Conservation (phyloP, 2,797 vertebrate species). For the Pterois miles region DNA sequence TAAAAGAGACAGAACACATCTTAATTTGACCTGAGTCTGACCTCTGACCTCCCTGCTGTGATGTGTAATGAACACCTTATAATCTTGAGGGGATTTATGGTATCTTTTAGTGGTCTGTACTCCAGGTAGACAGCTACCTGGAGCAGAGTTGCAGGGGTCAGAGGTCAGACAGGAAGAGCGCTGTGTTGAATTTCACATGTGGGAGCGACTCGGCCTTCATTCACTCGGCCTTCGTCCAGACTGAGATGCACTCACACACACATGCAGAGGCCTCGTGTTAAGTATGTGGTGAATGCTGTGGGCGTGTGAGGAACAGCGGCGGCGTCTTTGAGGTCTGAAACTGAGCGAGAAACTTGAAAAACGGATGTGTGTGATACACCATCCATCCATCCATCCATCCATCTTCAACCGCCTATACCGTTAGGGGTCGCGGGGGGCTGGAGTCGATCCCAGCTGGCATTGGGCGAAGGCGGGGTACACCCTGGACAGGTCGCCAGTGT, state of each 20-base stretch:
- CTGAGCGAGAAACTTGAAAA: not conserved
- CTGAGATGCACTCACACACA: slow-evolving; percentile 10
- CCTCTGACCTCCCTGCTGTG: not conserved
- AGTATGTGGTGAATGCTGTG: slow-evolving; percentile 44
- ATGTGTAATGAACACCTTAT: not conserved
- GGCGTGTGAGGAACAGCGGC: slow-evolving; percentile 24
- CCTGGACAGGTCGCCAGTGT: too few relatives aligned
- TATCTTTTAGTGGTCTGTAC: not conserved
- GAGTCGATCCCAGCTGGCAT: too few relatives aligned
- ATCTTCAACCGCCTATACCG: too few relatives aligned
- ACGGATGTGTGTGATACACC: not conserved
- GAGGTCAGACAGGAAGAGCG: slow-evolving; percentile 33
- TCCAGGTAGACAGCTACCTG: slow-evolving; percentile 9
- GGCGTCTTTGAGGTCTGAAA: not conserved
- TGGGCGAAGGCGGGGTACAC: too few relatives aligned
- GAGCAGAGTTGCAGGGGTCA: slow-evolving; percentile 12
- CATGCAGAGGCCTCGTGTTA: slow-evolving; percentile 36
- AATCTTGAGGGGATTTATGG: not conserved
- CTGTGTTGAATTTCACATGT: slow-evolving; percentile 70
- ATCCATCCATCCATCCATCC: too few relatives aligned
- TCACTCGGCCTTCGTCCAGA: slow-evolving; percentile 8
- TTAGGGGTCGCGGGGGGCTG: too few relatives aligned
- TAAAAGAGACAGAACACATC: not conserved
- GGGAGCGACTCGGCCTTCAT: slow-evolving; percentile 43
- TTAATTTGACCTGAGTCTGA: not conserved